phyloP scores from a whole-genome alignment of 2,888 invertebrate genomes.

The Thera obeliscata region DNA sequence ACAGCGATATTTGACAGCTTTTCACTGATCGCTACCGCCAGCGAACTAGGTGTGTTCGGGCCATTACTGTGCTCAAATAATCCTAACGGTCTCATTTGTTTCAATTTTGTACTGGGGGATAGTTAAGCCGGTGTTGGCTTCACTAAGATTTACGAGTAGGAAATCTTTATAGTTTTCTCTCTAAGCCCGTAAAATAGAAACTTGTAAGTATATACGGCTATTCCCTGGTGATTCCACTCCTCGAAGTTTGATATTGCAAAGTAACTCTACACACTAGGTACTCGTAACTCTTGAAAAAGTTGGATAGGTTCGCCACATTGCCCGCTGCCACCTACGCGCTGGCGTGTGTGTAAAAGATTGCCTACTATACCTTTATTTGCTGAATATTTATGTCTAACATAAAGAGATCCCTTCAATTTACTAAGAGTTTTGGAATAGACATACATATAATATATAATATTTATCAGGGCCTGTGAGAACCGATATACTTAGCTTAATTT shows the following conservation, averaged over 20 bases:
- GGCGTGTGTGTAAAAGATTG: neutral
- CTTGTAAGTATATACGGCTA: slow-evolving; percentile 13
- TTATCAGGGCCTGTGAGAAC: too few species aligned
- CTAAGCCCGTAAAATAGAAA: slow-evolving; percentile 2
- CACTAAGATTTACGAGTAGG: slow-evolving; percentile 20
- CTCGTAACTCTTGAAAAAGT: slow-evolving; percentile 1
- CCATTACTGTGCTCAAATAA: neutral
- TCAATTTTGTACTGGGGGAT: neutral
- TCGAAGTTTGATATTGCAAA: slow-evolving; percentile 20
- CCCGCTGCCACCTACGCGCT: neutral
- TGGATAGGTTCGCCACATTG: neutral
- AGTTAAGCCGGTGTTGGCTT: slow-evolving; percentile 1
- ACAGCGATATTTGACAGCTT: too few species aligned
- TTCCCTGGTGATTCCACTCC: slow-evolving; percentile 8
- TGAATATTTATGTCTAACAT: too few species aligned
- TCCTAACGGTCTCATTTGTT: slow-evolving; percentile 2
- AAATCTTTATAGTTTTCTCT: slow-evolving; percentile 13
- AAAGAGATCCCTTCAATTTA: too few species aligned
- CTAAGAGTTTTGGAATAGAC: too few species aligned
- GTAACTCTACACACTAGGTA: slow-evolving; percentile 1
- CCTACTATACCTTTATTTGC: too few species aligned
- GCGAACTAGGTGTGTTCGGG: too few species aligned
- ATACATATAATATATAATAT: too few species aligned
- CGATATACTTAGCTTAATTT: too few species aligned
- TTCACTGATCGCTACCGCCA: too few species aligned